Evolutionary conservation across 2,888 invertebrate species (phyloP).

Genomic region (Sinelater perroti): DNA sequence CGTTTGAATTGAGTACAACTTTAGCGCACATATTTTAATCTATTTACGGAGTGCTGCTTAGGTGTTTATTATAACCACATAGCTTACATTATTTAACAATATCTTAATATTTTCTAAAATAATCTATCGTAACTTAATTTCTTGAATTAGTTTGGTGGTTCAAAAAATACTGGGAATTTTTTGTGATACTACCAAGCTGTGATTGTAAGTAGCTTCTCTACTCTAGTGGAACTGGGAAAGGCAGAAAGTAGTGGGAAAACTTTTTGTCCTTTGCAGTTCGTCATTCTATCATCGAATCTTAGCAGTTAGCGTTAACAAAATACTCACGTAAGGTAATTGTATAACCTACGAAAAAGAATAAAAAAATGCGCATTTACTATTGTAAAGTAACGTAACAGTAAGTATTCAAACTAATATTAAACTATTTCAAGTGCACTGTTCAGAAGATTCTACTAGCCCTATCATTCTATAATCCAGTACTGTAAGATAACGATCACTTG

Average conservation of each 20-base stretch:
- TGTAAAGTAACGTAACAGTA: background rate
- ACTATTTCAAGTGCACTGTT: slow-evolving; percentile 10
- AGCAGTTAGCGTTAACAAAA: slow-evolving; percentile 25
- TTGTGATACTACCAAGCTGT: slow-evolving; percentile 62
- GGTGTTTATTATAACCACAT: slow-evolving; percentile 28
- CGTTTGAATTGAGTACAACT: slow-evolving; percentile 25
- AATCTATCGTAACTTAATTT: slow-evolving; percentile 29
- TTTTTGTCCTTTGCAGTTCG: slow-evolving; percentile 52
- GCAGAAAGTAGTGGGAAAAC: slow-evolving; percentile 60
- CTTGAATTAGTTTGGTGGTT: slow-evolving; percentile 59
- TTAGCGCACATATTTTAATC: slow-evolving; percentile 27
- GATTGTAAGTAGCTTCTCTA: slow-evolving; percentile 54
- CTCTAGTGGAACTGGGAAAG: slow-evolving; percentile 47
- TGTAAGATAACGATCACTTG: slow-evolving; percentile 7
- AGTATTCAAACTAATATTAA: background rate
- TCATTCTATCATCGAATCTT: slow-evolving; percentile 31
- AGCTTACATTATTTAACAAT: slow-evolving; percentile 22
- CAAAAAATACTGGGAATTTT: slow-evolving; percentile 62
- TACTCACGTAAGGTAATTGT: slow-evolving; percentile 18
- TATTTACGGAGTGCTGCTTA: slow-evolving; percentile 20
- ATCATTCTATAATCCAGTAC: slow-evolving; percentile 7
- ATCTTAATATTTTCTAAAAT: slow-evolving; percentile 32
- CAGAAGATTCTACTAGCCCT: slow-evolving; percentile 7
- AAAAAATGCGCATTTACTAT: slow-evolving; percentile 4
- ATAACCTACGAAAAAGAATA: too few relatives aligned